Evolutionary conservation across 2,888 invertebrate genomes (phyloP).

Genomic region (Oxyteleia sp.): DNA sequence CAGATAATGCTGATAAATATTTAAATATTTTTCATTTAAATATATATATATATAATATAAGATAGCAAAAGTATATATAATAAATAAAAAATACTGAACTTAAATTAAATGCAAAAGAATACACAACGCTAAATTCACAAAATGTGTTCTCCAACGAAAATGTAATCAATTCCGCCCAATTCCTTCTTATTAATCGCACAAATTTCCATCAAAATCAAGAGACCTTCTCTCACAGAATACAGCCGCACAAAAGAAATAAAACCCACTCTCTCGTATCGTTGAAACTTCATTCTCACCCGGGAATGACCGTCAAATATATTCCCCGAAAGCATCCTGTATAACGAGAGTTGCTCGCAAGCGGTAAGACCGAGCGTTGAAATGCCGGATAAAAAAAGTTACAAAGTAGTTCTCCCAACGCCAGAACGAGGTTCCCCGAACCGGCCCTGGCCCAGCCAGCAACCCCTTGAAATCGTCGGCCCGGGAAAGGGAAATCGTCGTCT

Average conservation of each 20-base stretch:
- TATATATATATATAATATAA: too few relatives aligned
- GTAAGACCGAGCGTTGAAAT: not conserved
- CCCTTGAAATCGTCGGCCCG: conserved; percentile 26
- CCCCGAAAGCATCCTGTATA: conserved; percentile 32
- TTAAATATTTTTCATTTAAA: too few relatives aligned
- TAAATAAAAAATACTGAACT: too few relatives aligned
- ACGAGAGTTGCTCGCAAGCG: conserved; percentile 17
- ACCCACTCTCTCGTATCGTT: not conserved
- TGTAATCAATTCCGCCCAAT: not conserved
- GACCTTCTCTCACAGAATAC: not conserved
- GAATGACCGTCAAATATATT: conserved; percentile 23
- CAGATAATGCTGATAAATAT: too few relatives aligned
- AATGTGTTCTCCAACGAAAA: too few relatives aligned
- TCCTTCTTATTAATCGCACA: not conserved
- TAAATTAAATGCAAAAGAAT: too few relatives aligned
- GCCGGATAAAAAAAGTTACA: conserved; percentile 31
- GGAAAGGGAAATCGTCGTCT: conserved; percentile 39
- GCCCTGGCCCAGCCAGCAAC: conserved; percentile 16
- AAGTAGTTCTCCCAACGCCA: conserved; percentile 24
- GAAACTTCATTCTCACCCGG: not conserved
- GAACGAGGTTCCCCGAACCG: too few relatives aligned
- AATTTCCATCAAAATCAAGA: not conserved
- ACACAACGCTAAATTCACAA: too few relatives aligned
- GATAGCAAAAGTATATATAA: too few relatives aligned
- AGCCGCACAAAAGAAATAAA: not conserved